phyloP scores from a whole-genome alignment of 1,140 invertebrate genomes.

The Prorops nasuta region DNA sequence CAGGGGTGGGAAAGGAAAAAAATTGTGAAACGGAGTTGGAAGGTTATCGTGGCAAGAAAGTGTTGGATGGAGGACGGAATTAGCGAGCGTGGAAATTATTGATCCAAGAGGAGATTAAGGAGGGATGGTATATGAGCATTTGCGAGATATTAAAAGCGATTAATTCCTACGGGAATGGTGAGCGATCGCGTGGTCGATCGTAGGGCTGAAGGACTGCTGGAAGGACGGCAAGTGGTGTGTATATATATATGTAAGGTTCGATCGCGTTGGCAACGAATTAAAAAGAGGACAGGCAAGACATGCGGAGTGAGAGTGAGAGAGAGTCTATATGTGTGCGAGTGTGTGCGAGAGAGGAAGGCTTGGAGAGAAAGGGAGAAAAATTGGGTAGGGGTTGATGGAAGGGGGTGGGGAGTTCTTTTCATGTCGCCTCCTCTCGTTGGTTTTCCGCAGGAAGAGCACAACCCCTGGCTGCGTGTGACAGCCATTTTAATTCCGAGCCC shows the following conservation, averaged over 20 bases:
- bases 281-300: background rate
- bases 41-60: background rate
- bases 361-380: background rate
- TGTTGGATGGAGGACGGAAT: background rate
- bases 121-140: too few species aligned
- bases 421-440: conserved; percentile 25
- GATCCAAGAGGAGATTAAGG: too few species aligned
- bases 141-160: background rate
- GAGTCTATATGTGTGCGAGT: background rate
- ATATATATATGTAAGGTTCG: background rate
- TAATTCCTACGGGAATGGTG: background rate
- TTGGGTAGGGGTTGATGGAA: conserved; percentile 14
- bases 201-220: background rate
- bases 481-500: conserved; percentile 37
- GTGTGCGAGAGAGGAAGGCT: conserved; percentile 1
- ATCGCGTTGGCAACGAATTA: background rate
- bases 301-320: background rate
- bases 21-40: too few species aligned
- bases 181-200: too few species aligned
- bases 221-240: background rate
- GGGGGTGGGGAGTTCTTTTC: conserved; percentile 23
- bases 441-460: conserved; percentile 37
- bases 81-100: too few species aligned
- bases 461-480: conserved; percentile 36
- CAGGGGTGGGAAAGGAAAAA: too few species aligned